Evolutionary conservation across 1,140 invertebrate species (phyloP).

Genomic region (Drosophila suzukii): DNA sequence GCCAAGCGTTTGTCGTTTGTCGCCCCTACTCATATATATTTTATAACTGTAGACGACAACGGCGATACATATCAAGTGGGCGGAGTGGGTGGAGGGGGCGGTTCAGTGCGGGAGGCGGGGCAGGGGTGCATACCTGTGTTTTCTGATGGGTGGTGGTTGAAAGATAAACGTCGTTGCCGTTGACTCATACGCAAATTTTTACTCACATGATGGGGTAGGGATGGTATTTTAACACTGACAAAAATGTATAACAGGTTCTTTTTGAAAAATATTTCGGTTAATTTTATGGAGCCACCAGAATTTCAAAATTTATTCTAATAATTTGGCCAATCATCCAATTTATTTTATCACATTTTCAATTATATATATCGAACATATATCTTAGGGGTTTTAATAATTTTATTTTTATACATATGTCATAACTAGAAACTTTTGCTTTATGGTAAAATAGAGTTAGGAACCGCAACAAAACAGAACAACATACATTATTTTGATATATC

Average conservation of each 20-base stretch:
- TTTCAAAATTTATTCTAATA: no score
- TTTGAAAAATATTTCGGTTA: neutral
- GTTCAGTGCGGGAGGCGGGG: neutral
- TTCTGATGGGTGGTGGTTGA: constrained; percentile 62
- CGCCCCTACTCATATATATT: constrained; percentile 73
- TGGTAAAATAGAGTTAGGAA: no score
- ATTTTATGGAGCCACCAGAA: no score
- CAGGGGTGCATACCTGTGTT: constrained; percentile 53
- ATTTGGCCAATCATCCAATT: no score
- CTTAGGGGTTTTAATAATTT: no score
- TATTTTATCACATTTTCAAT: no score
- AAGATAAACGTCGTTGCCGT: constrained; percentile 70
- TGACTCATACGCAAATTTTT: constrained; percentile 82
- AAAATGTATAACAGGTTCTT: neutral
- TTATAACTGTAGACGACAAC: constrained; percentile 68
- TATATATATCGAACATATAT: no score
- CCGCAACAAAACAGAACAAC: no score
- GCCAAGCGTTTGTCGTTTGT: constrained; percentile 70
- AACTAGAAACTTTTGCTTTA: no score
- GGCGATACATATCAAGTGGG: constrained; percentile 68
- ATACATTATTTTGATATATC: no score
- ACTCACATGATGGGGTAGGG: constrained; percentile 54
- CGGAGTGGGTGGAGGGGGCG: neutral
- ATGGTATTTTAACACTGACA: neutral
- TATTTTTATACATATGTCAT: no score